phyloP scores from a whole-genome alignment of 53 echinoderm and acorn worm genomes.

The Temnopleurus reevesii region DNA sequence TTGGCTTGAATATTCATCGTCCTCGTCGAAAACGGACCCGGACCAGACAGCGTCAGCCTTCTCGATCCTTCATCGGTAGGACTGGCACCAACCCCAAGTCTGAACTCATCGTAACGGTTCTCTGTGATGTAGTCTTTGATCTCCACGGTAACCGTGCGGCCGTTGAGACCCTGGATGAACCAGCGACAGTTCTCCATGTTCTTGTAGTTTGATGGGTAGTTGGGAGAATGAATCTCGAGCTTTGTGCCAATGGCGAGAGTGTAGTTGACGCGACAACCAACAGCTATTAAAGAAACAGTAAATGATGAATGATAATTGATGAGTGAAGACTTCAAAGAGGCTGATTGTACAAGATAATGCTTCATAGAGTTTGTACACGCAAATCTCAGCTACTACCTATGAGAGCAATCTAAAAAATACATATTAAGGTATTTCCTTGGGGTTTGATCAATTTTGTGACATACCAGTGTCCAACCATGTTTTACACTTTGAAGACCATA shows the following conservation, averaged over 20 bases:
- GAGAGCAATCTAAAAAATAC: no score
- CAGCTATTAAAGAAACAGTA: conserved; percentile 46
- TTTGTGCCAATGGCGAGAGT: conserved; percentile 70
- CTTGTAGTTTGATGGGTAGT: conserved; percentile 94
- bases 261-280: conserved; percentile 86
- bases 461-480: no score
- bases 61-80: conserved; percentile 41
- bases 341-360: no score
- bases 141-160: conserved; percentile 62
- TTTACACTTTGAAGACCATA: no score
- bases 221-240: conserved; percentile 80
- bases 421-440: no score
- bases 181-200: conserved; percentile 90
- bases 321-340: no score
- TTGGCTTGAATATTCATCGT: conserved; percentile 27
- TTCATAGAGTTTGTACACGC: no score
- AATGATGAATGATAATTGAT: background rate
- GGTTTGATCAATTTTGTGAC: no score
- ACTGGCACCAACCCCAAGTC: conserved; percentile 55
- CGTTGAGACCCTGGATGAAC: conserved; percentile 74
- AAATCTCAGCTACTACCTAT: no score
- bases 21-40: conserved; percentile 24
- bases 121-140: conserved; percentile 86
- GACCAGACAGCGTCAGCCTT: conserved; percentile 44
- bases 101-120: conserved; percentile 79